Evolutionary conservation across 1,140 invertebrate species (phyloP), one percentile per base, ranked within the genome.

Genomic region (Drosophila parvula): DNA sequence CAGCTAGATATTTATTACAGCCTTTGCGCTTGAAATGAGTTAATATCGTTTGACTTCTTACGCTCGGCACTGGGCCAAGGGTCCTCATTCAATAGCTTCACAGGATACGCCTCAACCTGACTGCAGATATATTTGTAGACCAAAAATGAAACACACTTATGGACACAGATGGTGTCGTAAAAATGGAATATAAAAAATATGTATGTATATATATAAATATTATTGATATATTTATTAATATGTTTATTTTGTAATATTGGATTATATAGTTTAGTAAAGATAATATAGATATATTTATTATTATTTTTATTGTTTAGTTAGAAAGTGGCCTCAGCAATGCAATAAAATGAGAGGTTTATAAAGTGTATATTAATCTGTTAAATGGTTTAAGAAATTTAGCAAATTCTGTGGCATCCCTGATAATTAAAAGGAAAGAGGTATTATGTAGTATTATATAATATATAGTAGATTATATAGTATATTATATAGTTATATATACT

Each of bases 121-220:
- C 63, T 70, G 81, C 74, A 81, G 69, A 81, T 32, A 50, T 50
- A 32, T 85, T 74, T 32, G 30, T n/a, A n/a, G 14, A 28, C 44
- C 50, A 45, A 55, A 41, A 63, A 60, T 22, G 22, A 47, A n/a
- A 38, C n/a, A 22, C 34, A 27, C n/a, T 38, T 34, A 45, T 10
- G 47, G 9, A 44, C 18, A 44, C 18, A 61, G 51, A 48, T 48
- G 44, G 8, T 63, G 44, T 11, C 43, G 1, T 22, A 41, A 22
- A 11, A 48, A 27, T 22, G 38, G 27, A 10, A 47, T n/a, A 6
- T 14, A 12, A n/a, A n/a, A 30, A 9, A 18, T 22, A 9, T 7
- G 18, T 9, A 22, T n/a, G n/a, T 5, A 0, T 14, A 0, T 41
- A 41, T 41, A 38, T 14, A 18, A 22, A 18, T 36, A 22, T 7